A percentile compares a stretch with the other conserved stretches of the same genome.
phyloP scores from a whole-genome alignment of 2,797 vertebrate species.

The Darevskia nairensis region DNA sequence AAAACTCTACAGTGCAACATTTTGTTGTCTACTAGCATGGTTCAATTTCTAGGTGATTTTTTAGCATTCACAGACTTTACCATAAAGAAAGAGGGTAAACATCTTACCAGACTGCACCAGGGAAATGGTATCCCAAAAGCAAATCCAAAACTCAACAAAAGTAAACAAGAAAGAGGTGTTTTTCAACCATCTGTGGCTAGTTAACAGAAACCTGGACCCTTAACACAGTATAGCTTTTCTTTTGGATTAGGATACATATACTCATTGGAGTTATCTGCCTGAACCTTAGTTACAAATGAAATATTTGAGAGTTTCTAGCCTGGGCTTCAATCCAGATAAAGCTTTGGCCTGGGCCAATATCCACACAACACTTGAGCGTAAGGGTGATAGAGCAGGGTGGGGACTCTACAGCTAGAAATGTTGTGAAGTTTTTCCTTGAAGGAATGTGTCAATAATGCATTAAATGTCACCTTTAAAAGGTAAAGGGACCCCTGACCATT shows the following conservation, averaged over 20 bases:
- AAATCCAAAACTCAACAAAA: neutral
- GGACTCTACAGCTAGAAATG: neutral
- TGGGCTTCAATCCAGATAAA: neutral
- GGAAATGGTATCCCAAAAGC: neutral
- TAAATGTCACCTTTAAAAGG: neutral
- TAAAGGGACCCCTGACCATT: too few species aligned
- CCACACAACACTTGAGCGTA: neutral
- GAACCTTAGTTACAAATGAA: neutral
- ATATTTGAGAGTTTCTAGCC: neutral
- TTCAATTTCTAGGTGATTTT: neutral
- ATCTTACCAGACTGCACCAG: neutral
- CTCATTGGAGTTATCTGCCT: neutral
- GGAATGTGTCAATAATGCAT: neutral
- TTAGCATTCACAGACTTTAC: neutral
- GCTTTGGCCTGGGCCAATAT: neutral
- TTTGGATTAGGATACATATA: neutral
- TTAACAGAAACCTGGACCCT: neutral
- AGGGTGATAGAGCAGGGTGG: neutral
- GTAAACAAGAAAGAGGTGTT: neutral
- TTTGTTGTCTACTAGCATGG: neutral
- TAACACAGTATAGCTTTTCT: neutral
- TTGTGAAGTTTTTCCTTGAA: neutral
- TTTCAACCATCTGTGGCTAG: neutral
- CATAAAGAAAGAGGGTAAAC: neutral
- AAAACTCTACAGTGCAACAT: too few species aligned